phyloP scores from a whole-genome alignment of 2,113 vertebrate species.

The Muntiacus muntjak region DNA sequence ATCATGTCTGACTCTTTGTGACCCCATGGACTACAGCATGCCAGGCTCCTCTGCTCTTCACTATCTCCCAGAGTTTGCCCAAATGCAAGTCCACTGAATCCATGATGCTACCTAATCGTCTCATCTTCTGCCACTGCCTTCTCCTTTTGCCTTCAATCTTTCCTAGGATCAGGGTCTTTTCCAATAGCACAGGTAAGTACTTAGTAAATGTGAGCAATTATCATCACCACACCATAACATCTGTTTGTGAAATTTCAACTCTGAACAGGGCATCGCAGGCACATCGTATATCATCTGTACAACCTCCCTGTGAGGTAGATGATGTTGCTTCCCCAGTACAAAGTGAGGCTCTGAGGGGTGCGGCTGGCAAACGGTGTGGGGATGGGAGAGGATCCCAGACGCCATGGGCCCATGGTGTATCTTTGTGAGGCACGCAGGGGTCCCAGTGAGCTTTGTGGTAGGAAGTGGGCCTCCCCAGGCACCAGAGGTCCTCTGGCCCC shows the following conservation, averaged over 20 bases:
- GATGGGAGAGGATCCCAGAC: neutral
- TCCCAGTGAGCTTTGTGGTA: neutral
- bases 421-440: neutral
- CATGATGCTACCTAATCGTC: neutral
- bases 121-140: neutral
- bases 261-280: neutral
- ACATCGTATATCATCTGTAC: rapidly evolving
- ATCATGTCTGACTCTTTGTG: neutral
- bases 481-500: neutral
- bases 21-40: neutral
- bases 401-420: neutral
- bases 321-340: neutral
- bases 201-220: neutral
- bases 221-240: neutral
- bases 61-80: neutral
- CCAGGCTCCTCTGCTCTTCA: neutral
- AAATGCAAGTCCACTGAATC: neutral
- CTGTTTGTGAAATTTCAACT: neutral
- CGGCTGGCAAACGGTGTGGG: neutral
- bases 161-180: neutral
- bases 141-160: neutral
- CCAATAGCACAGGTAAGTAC: neutral
- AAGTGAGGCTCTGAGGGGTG: conserved; percentile 18
- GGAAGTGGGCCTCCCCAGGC: neutral
- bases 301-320: neutral